A percentile compares a stretch with the other conserved stretches of the same genome.
These are phyloP conservation scores for Nudaria mundana DNA, from an alignment of 2,888 invertebrate genomes.

Conservation along the genomic window DNA sequence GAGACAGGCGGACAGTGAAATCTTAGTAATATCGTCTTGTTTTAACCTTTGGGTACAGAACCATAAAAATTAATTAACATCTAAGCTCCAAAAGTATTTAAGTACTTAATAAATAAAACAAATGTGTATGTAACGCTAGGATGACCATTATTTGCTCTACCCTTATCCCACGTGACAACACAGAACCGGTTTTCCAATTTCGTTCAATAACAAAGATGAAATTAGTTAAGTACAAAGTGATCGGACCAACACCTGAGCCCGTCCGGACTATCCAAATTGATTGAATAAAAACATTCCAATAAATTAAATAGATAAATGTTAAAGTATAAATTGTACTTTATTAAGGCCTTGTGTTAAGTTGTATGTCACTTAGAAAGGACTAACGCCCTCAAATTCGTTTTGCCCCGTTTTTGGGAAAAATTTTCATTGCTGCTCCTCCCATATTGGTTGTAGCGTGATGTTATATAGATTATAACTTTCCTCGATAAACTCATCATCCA, in stretches of 20 bases:
- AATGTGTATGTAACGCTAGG: neutral
- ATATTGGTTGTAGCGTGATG: no score
- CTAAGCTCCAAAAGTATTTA: no score
- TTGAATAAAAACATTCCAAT: constrained; percentile 39
- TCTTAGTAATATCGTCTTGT: no score
- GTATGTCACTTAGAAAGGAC: no score
- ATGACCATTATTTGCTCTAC: neutral
- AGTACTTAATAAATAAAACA: neutral
- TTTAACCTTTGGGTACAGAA: no score
- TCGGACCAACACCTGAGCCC: constrained; percentile 30
- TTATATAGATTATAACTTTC: no score
- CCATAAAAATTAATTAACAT: no score
- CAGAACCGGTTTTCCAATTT: constrained; percentile 2
- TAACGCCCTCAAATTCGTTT: no score
- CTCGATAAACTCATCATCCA: no score
- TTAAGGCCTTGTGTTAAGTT: constrained; percentile 8
- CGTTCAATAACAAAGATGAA: constrained; percentile 15
- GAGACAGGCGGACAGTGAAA: no score
- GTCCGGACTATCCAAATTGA: constrained; percentile 22
- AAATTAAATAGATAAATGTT: constrained; percentile 18
- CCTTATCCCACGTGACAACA: neutral
- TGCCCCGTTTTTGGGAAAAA: no score
- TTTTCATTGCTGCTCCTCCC: no score
- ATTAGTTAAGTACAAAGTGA: constrained; percentile 7
- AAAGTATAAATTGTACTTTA: constrained; percentile 20